A percentile compares a stretch with the other conserved stretches of the same genome.
phyloP scores from a whole-genome alignment of 2,113 vertebrate species.

The Empidonax traillii region DNA sequence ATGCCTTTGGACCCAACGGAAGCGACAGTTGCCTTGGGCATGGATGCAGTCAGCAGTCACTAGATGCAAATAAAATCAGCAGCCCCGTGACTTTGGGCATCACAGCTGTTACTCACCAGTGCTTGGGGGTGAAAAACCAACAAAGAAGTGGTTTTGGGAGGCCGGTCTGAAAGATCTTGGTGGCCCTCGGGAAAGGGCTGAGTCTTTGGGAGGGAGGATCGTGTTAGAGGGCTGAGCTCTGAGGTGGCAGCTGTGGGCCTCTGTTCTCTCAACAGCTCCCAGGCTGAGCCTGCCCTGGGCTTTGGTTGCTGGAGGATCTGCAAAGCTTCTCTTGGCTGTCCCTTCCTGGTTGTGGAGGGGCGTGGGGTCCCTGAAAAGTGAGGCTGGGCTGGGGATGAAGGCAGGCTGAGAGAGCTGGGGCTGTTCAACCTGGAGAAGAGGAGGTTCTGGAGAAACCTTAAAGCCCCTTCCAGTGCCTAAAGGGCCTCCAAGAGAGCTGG shows the following conservation, averaged over 20 bases:
- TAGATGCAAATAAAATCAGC: neutral
- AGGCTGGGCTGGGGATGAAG: neutral
- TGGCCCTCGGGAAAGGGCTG: neutral
- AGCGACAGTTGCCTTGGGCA: neutral
- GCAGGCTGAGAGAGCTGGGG: neutral
- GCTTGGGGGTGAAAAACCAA: neutral
- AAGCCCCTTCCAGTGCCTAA: neutral
- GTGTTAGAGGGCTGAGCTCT: neutral
- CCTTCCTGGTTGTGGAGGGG: neutral
- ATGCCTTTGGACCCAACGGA: rapidly evolving
- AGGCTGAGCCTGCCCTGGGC: neutral
- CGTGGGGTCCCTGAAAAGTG: rapidly evolving
- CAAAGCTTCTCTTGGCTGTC: neutral
- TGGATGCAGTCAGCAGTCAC: neutral
- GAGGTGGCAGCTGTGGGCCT: neutral
- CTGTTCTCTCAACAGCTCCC: rapidly evolving
- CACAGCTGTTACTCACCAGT: neutral
- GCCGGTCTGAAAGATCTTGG: neutral
- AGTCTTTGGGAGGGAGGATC: neutral
- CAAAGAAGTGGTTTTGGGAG: neutral
- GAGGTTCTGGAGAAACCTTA: neutral
- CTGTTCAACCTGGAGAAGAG: neutral
- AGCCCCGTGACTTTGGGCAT: neutral
- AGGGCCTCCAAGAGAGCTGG: neutral
- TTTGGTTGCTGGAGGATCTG: neutral